Evolutionary conservation across 2,888 invertebrate species (phyloP).

Genomic region (Acronicta psi): DNA sequence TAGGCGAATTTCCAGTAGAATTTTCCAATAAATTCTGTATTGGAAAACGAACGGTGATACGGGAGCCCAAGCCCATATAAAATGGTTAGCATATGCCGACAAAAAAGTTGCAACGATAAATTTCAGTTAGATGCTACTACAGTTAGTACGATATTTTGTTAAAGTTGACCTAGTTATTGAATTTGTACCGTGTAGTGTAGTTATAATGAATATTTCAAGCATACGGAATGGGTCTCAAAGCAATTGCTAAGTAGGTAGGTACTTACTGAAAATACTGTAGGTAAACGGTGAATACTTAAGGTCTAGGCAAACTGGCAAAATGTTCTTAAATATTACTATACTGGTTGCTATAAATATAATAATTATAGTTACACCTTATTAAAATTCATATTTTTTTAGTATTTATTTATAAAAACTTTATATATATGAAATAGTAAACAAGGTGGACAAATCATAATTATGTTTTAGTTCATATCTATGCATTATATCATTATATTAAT

Average conservation of each 20-base stretch:
- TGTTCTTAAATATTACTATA: background rate
- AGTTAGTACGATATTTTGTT: slow-evolving; percentile 56
- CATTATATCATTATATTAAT: no score
- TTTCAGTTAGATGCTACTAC: slow-evolving; percentile 48
- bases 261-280: slow-evolving; percentile 17
- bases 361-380: no score
- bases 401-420: no score
- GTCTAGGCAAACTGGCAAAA: slow-evolving; percentile 8
- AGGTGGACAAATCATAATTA: no score
- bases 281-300: slow-evolving; percentile 13
- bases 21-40: slow-evolving; percentile 43
- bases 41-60: slow-evolving; percentile 37
- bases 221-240: slow-evolving; percentile 21
- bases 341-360: no score
- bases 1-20: slow-evolving; percentile 39
- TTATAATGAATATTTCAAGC: slow-evolving; percentile 32
- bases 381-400: no score
- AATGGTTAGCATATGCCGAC: slow-evolving; percentile 51
- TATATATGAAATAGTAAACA: no score
- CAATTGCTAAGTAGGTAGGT: slow-evolving; percentile 12
- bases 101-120: slow-evolving; percentile 61
- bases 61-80: slow-evolving; percentile 36
- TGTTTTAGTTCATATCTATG: no score
- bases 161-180: slow-evolving; percentile 64
- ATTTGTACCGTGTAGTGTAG: slow-evolving; percentile 34